Conservation (phyloP, 1,140 invertebrate species). For the Drosophila lacteicornis region DNA sequence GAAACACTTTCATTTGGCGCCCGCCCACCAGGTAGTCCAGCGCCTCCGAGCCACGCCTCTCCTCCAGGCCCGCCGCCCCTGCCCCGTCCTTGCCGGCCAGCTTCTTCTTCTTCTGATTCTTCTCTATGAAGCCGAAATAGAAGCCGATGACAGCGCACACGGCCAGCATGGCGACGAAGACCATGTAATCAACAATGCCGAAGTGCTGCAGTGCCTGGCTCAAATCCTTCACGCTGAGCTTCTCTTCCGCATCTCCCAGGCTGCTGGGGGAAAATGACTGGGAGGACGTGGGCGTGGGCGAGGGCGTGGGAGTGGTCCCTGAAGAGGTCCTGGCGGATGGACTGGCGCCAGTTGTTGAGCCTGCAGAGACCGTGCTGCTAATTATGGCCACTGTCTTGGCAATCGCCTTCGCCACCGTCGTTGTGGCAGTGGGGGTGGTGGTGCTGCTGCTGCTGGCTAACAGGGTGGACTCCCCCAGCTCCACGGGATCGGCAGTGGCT, state of each 20-base stretch:
- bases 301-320: conserved; percentile 2
- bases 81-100: conserved; percentile 53
- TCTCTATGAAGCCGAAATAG: conserved; percentile 90
- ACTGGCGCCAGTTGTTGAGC: conserved; percentile 41
- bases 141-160: conserved; percentile 89
- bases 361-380: conserved; percentile 64
- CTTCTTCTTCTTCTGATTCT: conserved; percentile 81
- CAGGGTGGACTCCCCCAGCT: conserved; percentile 18
- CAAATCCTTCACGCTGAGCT: conserved; percentile 85
- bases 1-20: conserved; percentile 92
- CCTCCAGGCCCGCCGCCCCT: conserved; percentile 84
- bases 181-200: conserved; percentile 88
- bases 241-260: conserved; percentile 35
- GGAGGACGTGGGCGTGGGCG: conserved; percentile 11
- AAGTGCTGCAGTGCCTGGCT: conserved; percentile 87
- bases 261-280: conserved; percentile 17
- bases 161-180: conserved; percentile 90
- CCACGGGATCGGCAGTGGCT: conserved; percentile 25
- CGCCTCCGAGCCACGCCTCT: conserved; percentile 84
- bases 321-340: conserved; percentile 1
- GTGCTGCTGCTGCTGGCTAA: conserved; percentile 3
- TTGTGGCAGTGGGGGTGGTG: conserved; percentile 8
- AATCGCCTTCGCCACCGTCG: conserved; percentile 51
- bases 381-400: conserved; percentile 74
- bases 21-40: conserved; percentile 94